Evolutionary conservation across 2,888 invertebrate genomes (phyloP).

Genomic region (Oegoconia quadripuncta): DNA sequence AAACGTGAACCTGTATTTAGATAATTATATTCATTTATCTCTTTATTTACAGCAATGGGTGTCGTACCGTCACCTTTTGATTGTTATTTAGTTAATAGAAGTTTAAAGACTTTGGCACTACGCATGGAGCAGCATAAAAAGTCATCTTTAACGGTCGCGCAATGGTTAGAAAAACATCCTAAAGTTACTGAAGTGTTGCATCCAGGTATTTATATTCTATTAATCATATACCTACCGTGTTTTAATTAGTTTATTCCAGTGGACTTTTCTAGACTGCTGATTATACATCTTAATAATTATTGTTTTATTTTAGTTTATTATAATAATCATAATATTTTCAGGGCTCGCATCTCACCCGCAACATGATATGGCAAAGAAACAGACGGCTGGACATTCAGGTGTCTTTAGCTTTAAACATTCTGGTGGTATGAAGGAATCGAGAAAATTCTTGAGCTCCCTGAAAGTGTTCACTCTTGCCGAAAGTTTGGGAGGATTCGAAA

Average conservation of each 20-base stretch:
- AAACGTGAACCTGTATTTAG: not conserved
- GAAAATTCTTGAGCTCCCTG: constrained; percentile 85
- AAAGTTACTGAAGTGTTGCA: constrained; percentile 89
- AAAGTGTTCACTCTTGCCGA: constrained; percentile 94
- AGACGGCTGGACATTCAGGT: constrained; percentile 93
- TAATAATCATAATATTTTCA: constrained; percentile 37
- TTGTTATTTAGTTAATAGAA: constrained; percentile 94
- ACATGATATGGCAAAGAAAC: constrained; percentile 86
- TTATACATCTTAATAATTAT: too few relatives aligned
- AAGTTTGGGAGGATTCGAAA: constrained; percentile 97
- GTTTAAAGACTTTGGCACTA: constrained; percentile 94
- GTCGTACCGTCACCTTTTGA: constrained; percentile 98
- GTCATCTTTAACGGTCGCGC: constrained; percentile 87
- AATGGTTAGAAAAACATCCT: constrained; percentile 89
- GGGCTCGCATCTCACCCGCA: constrained; percentile 93
- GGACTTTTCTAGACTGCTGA: too few relatives aligned
- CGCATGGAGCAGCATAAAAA: constrained; percentile 94
- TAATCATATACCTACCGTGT: not conserved
- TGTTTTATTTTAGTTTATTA: not conserved
- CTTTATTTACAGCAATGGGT: constrained; percentile 85
- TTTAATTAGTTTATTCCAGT: too few relatives aligned
- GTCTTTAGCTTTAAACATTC: constrained; percentile 94
- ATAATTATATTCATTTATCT: not conserved
- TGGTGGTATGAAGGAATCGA: constrained; percentile 86
- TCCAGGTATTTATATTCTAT: constrained; percentile 79